These are phyloP conservation scores for Hemiscyllium ocellatum DNA, from an alignment of 2,113 vertebrate genomes.

Conservation along the genomic window DNA sequence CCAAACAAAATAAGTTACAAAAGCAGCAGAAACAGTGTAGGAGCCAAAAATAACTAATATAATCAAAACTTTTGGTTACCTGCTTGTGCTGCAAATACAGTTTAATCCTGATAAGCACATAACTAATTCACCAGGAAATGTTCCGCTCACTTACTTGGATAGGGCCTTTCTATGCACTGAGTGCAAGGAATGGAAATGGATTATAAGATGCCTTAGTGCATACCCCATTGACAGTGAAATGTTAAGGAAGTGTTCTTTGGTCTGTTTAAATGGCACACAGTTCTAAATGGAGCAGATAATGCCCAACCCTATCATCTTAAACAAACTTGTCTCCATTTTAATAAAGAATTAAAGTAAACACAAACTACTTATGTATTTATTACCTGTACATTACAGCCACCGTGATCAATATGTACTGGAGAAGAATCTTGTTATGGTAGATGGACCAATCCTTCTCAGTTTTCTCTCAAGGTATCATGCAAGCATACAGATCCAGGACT, in stretches of 20 bases:
- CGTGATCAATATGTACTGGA: not conserved
- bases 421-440: not conserved
- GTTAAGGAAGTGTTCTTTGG: not conserved
- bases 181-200: constrained; percentile 1
- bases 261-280: no score
- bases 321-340: not conserved
- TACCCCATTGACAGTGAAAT: not conserved
- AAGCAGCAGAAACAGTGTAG: constrained; percentile 5
- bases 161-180: not conserved
- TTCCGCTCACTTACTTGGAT: constrained; percentile 13
- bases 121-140: constrained; percentile 32
- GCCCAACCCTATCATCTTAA: not conserved
- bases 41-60: constrained; percentile 34
- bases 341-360: not conserved
- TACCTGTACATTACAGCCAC: not conserved
- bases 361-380: not conserved
- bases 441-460: not conserved
- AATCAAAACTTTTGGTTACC: constrained; percentile 32
- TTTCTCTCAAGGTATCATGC: not conserved
- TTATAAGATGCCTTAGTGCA: not conserved
- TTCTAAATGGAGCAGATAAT: not conserved
- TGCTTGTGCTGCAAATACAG: not conserved
- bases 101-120: constrained; percentile 32
- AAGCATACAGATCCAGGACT: not conserved
- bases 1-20: constrained; percentile 32